Base-by-base conservation (phyloP, 2,113 vertebrate genomes). In the Thomomys bottae region DNA sequence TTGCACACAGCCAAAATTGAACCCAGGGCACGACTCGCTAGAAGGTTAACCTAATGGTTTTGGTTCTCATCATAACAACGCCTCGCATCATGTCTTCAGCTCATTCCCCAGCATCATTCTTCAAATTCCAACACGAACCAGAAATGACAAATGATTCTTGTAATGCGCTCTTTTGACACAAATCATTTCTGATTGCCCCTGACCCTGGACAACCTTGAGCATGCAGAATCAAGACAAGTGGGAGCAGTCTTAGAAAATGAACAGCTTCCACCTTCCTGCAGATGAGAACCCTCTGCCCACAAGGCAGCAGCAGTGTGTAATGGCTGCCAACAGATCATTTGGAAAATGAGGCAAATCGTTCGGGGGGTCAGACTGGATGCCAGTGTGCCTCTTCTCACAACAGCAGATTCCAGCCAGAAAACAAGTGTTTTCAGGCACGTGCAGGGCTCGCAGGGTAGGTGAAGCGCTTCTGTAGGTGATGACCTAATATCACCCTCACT, bases 91-190 rank as follows among this genome's bases (percentile, higher is more conserved):
- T 54, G 84, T 77, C 92, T 95, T 80, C 59, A 1, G 80, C 77
- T 93, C 72, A 17, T 49, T 94, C 85, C 78, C 94, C 73, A 59
- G 88, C 88, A 71, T 84, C 92, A 72, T 93, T 95, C 93, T 93
- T 96, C 95, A 94, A 87, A 90, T 75, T 87, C 94, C 84, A 81
- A 93, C 93, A 71, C 0, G 59, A 90, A 82, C 80, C 87, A 94
- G 94, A 96, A 93, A 86, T 94, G 95, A 96, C 96, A 97, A 96
- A 96, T 90, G 96, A 96, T 84, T 95, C 92, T 84, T 95, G 90
- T 95, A 96, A 95, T 90, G 89, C 7, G 4, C 93, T 96, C 90
- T 95, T 54, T 90, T 96, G 96, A 96, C 94, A 96, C 94, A 97
- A 96, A 97, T 95, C 92, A 94, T 89, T 96, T 95, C 92, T 95